phyloP scores from a whole-genome alignment of 2,797 vertebrate species.

The Pelochelys cantorii region DNA sequence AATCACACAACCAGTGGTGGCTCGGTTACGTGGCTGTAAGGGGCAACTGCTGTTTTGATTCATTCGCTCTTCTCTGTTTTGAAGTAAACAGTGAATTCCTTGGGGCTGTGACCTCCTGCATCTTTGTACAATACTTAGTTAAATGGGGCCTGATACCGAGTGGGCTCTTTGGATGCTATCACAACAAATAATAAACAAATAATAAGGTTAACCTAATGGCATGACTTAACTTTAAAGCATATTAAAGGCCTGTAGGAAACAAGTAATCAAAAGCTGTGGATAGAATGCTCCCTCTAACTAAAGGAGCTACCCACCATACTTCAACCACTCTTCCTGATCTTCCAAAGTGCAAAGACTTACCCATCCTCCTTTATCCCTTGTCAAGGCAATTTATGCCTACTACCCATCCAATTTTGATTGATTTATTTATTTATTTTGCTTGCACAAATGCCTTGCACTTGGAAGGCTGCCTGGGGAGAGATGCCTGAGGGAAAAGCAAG shows the following conservation, averaged over 20 bases:
- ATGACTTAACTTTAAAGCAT: neutral
- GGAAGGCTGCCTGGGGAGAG: slow-evolving; percentile 55
- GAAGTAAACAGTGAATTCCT: neutral
- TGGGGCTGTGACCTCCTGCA: neutral
- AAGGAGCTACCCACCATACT: neutral
- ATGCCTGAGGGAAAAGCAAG: neutral
- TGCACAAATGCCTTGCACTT: slow-evolving; percentile 21
- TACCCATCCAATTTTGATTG: neutral
- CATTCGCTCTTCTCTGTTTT: neutral
- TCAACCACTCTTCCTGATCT: neutral
- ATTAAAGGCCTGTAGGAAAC: neutral
- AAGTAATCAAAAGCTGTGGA: neutral
- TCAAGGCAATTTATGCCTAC: neutral
- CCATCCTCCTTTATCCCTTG: neutral
- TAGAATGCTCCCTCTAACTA: neutral
- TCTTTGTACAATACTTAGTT: neutral
- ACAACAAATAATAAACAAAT: neutral
- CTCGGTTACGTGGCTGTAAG: neutral
- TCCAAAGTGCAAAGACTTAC: neutral
- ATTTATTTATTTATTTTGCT: neutral
- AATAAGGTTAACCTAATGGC: rapidly evolving
- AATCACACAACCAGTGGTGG: neutral
- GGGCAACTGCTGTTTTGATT: neutral
- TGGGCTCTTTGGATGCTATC: rapidly evolving
- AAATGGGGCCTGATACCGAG: neutral